A percentile compares a stretch with the other conserved stretches of the same genome.
Conservation (phyloP, 2,113 vertebrate genomes). For the Scytalopus superciliaris region DNA sequence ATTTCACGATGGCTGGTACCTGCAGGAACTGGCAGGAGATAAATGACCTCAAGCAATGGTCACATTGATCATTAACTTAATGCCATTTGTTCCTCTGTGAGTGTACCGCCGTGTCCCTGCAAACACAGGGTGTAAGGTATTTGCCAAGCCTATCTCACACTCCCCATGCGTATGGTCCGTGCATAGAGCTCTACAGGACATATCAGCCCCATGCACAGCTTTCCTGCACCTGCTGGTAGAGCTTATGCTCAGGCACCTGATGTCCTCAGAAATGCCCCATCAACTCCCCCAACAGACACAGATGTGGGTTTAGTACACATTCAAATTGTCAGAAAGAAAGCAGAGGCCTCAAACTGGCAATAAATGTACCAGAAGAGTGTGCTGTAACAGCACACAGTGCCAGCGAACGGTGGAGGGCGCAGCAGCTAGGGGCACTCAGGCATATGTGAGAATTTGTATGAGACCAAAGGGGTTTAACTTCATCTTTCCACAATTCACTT, state of each 20-base stretch:
- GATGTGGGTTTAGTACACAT: fast-evolving
- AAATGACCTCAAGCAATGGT: fast-evolving
- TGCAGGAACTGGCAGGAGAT: background rate
- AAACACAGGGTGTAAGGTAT: background rate
- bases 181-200: background rate
- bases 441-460: background rate
- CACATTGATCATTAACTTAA: background rate
- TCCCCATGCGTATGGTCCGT: fast-evolving
- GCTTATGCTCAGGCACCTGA: background rate
- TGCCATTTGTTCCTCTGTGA: background rate
- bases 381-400: background rate
- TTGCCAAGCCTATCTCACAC: background rate
- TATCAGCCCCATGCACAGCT: fast-evolving
- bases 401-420: background rate
- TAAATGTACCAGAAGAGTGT: background rate
- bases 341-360: background rate
- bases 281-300: fast-evolving
- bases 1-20: background rate
- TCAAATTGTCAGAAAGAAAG: background rate
- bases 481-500: background rate
- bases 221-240: background rate
- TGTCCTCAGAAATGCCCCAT: background rate
- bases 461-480: background rate
- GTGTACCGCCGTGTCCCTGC: background rate
- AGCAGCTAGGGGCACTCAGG: background rate